These are phyloP conservation scores for Gallinago stenura DNA, from an alignment of 2,797 vertebrate genomes.

Conservation along the genomic window DNA sequence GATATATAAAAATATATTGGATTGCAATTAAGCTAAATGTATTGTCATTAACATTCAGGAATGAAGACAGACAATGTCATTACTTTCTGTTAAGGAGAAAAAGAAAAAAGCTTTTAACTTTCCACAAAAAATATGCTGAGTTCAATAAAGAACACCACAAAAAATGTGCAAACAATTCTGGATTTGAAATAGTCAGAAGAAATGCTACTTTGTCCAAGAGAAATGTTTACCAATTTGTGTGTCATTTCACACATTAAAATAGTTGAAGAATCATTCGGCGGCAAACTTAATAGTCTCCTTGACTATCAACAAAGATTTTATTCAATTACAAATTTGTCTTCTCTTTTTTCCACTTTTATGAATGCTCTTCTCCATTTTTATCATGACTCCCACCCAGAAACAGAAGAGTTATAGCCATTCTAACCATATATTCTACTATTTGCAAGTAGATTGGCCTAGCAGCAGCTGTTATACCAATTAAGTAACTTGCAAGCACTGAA, in stretches of 20 bases:
- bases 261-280: background rate
- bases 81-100: background rate
- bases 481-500: background rate
- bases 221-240: background rate
- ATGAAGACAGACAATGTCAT: background rate
- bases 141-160: background rate
- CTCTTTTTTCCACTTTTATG: background rate
- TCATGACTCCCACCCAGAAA: background rate
- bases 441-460: background rate
- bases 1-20: background rate
- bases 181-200: background rate
- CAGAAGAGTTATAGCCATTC: background rate
- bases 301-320: background rate
- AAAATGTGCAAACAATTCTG: background rate
- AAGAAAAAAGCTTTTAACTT: constrained; percentile 37
- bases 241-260: background rate
- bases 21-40: constrained; percentile 6
- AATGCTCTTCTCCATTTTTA: background rate
- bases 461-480: background rate
- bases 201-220: background rate
- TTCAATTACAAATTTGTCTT: background rate
- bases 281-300: background rate
- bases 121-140: background rate
- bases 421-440: background rate
- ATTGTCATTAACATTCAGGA: background rate